These are phyloP conservation scores for Griposia aprilina DNA, from an alignment of 2,888 invertebrate genomes.

Conservation along the genomic window DNA sequence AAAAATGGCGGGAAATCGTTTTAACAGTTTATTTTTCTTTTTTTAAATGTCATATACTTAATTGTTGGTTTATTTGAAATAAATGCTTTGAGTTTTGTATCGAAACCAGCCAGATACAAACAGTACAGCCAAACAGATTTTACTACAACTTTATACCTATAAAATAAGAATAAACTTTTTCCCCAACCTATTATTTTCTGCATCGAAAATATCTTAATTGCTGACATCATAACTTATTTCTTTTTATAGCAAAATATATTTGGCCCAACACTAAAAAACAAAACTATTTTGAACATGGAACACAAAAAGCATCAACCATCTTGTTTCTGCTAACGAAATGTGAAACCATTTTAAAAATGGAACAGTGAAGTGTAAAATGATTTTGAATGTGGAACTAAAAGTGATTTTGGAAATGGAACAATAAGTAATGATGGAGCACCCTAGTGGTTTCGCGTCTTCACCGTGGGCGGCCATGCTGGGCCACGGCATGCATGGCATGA, in stretches of 20 bases:
- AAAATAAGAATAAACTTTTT: too few species aligned
- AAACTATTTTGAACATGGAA: constrained; percentile 58
- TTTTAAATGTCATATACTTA: too few species aligned
- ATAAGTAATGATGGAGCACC: constrained; percentile 93
- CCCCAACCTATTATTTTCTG: constrained; percentile 28
- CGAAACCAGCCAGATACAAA: too few species aligned
- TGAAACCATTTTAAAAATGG: constrained; percentile 52
- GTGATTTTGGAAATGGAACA: constrained; percentile 70
- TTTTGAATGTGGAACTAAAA: constrained; percentile 58
- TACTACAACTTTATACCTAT: too few species aligned
- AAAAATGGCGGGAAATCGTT: too few species aligned
- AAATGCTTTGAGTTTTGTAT: too few species aligned
- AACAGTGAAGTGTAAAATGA: constrained; percentile 61
- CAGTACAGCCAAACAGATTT: too few species aligned
- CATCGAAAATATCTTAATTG: constrained; percentile 44
- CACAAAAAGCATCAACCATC: constrained; percentile 2
- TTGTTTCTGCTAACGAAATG: constrained; percentile 18
- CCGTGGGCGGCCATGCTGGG: constrained; percentile 95
- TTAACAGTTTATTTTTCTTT: too few species aligned
- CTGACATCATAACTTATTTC: constrained; percentile 13
- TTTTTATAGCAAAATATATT: constrained; percentile 19
- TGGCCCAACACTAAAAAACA: constrained; percentile 9
- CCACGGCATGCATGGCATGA: constrained; percentile 92
- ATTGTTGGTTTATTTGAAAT: too few species aligned
- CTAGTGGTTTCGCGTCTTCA: constrained; percentile 93